Percentiles rank a stretch among this genome's conserved stretches.
phyloP scores from a whole-genome alignment of 1,140 invertebrate species.

The Drosophila lowei region DNA sequence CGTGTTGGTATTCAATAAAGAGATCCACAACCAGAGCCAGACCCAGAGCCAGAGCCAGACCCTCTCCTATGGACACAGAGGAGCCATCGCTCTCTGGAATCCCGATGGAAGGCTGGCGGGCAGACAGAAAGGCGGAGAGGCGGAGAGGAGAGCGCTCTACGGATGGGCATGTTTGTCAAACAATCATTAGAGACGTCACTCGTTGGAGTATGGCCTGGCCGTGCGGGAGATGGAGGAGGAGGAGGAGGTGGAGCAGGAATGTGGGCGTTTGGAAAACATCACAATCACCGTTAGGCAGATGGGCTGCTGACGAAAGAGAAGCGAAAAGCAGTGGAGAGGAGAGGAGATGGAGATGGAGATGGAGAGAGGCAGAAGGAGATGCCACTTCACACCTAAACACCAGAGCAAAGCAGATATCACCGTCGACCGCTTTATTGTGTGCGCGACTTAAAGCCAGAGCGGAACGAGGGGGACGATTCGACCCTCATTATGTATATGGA shows the following conservation, averaged over 20 bases:
- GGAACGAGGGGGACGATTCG: no score
- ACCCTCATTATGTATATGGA: neutral
- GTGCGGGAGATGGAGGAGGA: neutral
- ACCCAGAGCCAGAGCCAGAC: no score
- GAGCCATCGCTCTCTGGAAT: constrained; percentile 10
- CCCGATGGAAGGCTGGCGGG: constrained; percentile 4
- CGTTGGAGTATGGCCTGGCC: constrained; percentile 10
- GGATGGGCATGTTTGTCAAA: constrained; percentile 68
- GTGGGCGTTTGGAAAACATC: constrained; percentile 56
- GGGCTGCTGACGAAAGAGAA: constrained; percentile 32
- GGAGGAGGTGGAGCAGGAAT: constrained; percentile 1
- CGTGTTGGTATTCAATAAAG: constrained; percentile 72
- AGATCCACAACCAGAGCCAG: constrained; percentile 1
- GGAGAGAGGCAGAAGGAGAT: no score
- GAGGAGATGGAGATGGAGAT: neutral
- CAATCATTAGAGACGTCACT: constrained; percentile 76
- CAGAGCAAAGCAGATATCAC: constrained; percentile 27
- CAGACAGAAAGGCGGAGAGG: constrained; percentile 19
- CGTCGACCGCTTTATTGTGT: constrained; percentile 57
- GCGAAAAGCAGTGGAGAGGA: no score
- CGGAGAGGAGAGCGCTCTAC: neutral
- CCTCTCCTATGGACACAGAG: neutral
- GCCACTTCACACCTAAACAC: constrained; percentile 17
- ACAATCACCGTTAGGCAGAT: constrained; percentile 62
- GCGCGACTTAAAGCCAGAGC: constrained; percentile 3